These are phyloP conservation scores for Chelonoidis abingdonii DNA, from an alignment of 2,113 vertebrate genomes.

Conservation along the genomic window DNA sequence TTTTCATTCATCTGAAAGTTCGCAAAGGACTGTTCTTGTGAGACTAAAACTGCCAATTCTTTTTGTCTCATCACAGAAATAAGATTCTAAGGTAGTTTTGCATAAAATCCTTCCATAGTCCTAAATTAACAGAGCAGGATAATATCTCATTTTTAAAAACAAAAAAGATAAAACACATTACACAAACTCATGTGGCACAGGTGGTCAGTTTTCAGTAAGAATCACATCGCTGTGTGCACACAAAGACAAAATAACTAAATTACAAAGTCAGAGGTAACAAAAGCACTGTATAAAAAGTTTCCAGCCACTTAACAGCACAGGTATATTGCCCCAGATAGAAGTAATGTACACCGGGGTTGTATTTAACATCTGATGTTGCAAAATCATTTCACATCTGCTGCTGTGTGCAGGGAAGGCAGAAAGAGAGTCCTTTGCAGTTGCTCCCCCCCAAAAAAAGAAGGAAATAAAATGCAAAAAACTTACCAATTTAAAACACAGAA, in stretches of 20 bases:
- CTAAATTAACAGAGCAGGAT: background rate
- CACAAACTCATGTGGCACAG: background rate
- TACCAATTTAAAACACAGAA: background rate
- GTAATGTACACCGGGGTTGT: background rate
- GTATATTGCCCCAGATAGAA: rapidly evolving
- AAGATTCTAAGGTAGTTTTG: background rate
- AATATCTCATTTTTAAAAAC: rapidly evolving
- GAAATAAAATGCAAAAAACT: background rate
- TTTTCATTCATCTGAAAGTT: conserved; percentile 18
- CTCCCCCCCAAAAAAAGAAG: background rate
- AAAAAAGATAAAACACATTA: background rate
- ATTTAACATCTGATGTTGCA: background rate
- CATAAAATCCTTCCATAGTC: background rate
- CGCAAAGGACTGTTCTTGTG: background rate
- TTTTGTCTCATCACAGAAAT: background rate
- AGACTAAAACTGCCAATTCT: rapidly evolving
- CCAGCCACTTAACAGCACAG: background rate
- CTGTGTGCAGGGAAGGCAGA: rapidly evolving
- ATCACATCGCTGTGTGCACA: rapidly evolving
- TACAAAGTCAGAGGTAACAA: background rate
- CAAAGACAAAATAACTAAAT: rapidly evolving
- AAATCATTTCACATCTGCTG: background rate
- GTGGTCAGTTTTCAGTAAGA: background rate
- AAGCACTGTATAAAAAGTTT: background rate
- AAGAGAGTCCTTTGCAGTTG: background rate